Conservation (phyloP, 2,797 vertebrate species). For the Crypturellus tataupa region DNA sequence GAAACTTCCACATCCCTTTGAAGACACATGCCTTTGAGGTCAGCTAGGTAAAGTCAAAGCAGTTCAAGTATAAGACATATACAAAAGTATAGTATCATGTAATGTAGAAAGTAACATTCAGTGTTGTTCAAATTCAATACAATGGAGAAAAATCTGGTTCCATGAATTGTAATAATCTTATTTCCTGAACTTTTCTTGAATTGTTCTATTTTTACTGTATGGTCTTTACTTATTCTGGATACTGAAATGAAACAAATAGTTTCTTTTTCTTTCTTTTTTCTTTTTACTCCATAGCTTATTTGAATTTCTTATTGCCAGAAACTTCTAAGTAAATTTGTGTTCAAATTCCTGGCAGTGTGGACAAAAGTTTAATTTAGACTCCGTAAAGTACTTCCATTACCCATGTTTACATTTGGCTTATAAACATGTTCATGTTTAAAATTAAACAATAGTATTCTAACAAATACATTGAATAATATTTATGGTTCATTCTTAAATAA, state of each 20-base stretch:
- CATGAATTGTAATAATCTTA: background rate
- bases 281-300: background rate
- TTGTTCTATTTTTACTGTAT: background rate
- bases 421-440: background rate
- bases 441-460: background rate
- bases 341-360: background rate
- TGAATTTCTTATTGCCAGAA: too few relatives aligned
- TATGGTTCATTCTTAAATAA: background rate
- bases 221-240: background rate
- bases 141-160: background rate
- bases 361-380: background rate
- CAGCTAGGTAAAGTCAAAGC: too few relatives aligned
- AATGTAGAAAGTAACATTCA: background rate
- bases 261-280: background rate
- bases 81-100: too few relatives aligned
- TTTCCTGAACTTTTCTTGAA: background rate
- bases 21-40: background rate
- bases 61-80: too few relatives aligned
- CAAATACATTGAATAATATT: background rate
- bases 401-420: background rate
- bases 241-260: background rate
- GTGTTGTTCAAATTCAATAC: background rate
- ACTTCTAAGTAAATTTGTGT: background rate
- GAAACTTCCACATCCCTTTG: background rate
- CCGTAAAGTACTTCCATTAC: background rate